phyloP scores from a whole-genome alignment of 2,113 vertebrate species.

The Hippoglossus stenolepis region DNA sequence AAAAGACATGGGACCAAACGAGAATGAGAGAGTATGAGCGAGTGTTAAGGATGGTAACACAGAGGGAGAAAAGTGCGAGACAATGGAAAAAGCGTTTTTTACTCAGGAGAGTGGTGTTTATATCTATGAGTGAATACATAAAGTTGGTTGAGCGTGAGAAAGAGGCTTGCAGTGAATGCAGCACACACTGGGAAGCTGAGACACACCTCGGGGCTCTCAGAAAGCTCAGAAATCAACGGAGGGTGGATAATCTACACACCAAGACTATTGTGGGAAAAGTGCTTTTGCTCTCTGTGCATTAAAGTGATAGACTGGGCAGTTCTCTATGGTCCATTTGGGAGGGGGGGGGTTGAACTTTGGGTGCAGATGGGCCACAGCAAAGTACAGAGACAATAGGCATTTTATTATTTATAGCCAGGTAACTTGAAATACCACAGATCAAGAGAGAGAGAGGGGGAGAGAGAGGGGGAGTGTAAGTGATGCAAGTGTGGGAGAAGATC shows the following conservation, averaged over 20 bases:
- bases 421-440: constrained; percentile 19
- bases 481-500: constrained; percentile 65
- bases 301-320: constrained; percentile 62
- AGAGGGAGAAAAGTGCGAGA: constrained; percentile 36
- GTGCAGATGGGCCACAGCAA: constrained; percentile 30
- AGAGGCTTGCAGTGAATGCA: constrained; percentile 46
- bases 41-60: constrained; percentile 30
- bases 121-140: constrained; percentile 72
- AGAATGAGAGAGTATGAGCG: background rate
- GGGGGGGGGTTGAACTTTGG: constrained; percentile 27
- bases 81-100: constrained; percentile 43
- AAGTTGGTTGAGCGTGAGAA: constrained; percentile 77
- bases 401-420: background rate
- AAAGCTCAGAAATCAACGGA: constrained; percentile 71
- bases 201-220: constrained; percentile 64
- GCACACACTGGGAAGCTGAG: constrained; percentile 67
- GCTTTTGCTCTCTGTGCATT: constrained; percentile 58
- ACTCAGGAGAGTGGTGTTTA: constrained; percentile 63
- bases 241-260: constrained; percentile 75
- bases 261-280: constrained; percentile 74
- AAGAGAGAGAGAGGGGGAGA: background rate
- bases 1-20: background rate
- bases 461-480: background rate
- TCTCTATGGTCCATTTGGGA: constrained; percentile 61
- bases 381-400: constrained; percentile 21